Conservation (phyloP, 1,140 invertebrate species). For the Trypoxylus dichotomus region DNA sequence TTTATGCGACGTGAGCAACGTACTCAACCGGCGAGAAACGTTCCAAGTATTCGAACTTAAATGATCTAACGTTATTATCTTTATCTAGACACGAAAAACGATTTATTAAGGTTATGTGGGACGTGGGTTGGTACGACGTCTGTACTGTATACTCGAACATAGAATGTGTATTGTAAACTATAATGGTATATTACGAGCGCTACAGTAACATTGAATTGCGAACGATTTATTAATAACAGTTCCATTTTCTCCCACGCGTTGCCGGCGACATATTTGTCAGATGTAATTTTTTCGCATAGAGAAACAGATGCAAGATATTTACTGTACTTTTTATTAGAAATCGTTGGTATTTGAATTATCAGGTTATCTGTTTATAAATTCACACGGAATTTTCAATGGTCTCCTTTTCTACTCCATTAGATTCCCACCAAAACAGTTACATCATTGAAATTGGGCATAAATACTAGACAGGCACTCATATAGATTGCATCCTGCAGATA, state of each 20-base stretch:
- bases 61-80: slow-evolving; percentile 18
- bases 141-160: background rate
- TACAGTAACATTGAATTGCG: background rate
- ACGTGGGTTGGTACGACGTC: background rate
- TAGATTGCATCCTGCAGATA: no score
- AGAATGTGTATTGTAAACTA: background rate
- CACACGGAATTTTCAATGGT: no score
- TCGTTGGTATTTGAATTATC: no score
- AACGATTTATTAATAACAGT: background rate
- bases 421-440: no score
- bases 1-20: background rate
- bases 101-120: slow-evolving; percentile 3
- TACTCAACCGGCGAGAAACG: background rate
- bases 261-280: background rate
- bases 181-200: background rate
- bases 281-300: no score
- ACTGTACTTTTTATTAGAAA: no score
- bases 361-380: no score
- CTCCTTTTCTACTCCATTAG: no score
- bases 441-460: no score
- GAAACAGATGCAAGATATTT: no score
- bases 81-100: background rate
- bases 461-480: no score
- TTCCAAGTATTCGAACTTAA: background rate
- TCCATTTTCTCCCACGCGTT: background rate